These are phyloP conservation scores for Caretta caretta DNA, from an alignment of 2,113 vertebrate genomes.

Conservation along the genomic window DNA sequence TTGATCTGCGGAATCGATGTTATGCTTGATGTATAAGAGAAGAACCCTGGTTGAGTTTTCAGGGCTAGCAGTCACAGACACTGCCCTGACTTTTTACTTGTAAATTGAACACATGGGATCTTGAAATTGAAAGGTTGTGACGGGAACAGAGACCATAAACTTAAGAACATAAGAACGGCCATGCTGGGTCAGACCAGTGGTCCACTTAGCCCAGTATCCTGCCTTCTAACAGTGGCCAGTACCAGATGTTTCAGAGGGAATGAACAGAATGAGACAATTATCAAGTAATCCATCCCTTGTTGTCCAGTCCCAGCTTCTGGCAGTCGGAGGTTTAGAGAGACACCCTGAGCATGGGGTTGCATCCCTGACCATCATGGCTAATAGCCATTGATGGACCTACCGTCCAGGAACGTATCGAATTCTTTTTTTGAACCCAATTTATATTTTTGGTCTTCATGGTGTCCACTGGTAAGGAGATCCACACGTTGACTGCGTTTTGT, in stretches of 20 bases:
- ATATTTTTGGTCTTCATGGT: background rate
- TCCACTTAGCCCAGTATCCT: background rate
- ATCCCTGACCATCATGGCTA: too few relatives aligned
- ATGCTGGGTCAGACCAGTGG: background rate
- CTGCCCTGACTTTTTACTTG: background rate
- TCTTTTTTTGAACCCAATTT: background rate
- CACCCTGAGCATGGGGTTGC: too few relatives aligned
- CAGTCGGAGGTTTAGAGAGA: too few relatives aligned
- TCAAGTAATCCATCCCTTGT: background rate
- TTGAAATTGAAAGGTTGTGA: background rate
- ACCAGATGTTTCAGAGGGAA: background rate
- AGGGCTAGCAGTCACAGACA: background rate
- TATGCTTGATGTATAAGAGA: background rate
- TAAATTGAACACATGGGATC: background rate
- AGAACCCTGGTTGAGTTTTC: background rate
- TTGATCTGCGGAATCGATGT: background rate
- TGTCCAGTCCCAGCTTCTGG: too few relatives aligned
- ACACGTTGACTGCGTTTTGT: background rate
- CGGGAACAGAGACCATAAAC: background rate
- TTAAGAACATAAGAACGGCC: background rate
- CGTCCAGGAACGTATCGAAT: background rate
- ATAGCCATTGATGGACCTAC: too few relatives aligned
- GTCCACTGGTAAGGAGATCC: background rate
- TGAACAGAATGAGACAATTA: background rate
- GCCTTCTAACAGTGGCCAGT: background rate